Base-by-base conservation (phyloP, 2,797 vertebrate genomes). In the Tangara arthus region DNA sequence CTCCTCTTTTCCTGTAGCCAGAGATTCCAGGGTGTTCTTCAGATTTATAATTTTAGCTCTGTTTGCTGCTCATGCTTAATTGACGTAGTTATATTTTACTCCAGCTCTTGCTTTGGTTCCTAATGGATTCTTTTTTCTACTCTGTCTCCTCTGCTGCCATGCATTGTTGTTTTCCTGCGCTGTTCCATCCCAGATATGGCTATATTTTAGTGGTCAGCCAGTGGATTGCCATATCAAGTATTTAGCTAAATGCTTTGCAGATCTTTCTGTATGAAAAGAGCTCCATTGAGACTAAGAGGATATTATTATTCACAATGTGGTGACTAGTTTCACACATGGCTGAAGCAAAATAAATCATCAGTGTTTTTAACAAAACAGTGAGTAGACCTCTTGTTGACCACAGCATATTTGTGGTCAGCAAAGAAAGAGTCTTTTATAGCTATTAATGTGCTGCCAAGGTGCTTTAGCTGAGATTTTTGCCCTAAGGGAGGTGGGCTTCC, bases 331-430 rank as follows among this genome's bases (percentile, higher is more conserved):
- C 89, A 95, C 96, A 95, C 82, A 93, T 89, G 90, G 90, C 89
- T 95, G 93, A 95, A 95, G 79, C 89, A 91, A 97, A 93, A 95
- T 95, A 95, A 95, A 96, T 95, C 96, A 95, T 95, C 78, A 11
- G 68, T 94, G 90, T 94, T 92, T 96, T 91, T 93, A 95, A 95
- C 89, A 93, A 92, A 94, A 93, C 94, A 95, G 60, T 91, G 71
- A 92, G 92, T 90, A 95, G 95, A 94, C 80, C 90, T 95, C 90
- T 96, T 94, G 83, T 92, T 95, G 93, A 95, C 93, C 94, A 92
- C 87, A 96, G 76, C 94, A 94, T 97, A 95, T 80, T 94, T 95
- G 96, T 89, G 95, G 93, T 82, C 90, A 94, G 87, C 69, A 93
- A 96, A 95, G 89, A 95, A 93, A 87, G 94, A 94, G 80, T 93